A percentile compares a stretch with the other conserved stretches of the same genome.
These are phyloP conservation scores for Chiridota heheva DNA, from an alignment of 35 echinoderm and acorn worm species.

Conservation along the genomic window DNA sequence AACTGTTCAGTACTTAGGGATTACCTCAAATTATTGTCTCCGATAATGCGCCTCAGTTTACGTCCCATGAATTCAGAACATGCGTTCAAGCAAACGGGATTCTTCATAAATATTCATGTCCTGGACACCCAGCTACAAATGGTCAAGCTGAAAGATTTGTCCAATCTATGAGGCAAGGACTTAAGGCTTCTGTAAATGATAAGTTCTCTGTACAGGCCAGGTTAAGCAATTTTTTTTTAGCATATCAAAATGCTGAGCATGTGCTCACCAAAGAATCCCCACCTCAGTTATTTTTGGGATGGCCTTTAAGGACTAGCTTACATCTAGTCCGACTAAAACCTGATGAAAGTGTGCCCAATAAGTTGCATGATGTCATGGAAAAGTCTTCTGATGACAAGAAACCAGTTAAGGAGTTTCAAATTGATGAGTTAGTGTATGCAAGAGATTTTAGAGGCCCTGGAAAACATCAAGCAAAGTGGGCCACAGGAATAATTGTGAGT, in stretches of 20 bases:
- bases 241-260: conserved; percentile 27
- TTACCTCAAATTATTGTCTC: conserved; percentile 58
- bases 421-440: conserved; percentile 11
- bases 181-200: too few relatives aligned
- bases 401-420: conserved; percentile 3
- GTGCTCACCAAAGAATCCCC: conserved; percentile 6
- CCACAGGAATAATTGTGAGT: not conserved
- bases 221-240: conserved; percentile 23
- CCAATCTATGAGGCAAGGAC: conserved; percentile 38
- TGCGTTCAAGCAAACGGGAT: conserved; percentile 57
- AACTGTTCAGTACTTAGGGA: conserved; percentile 39
- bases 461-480: not conserved
- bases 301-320: conserved; percentile 18
- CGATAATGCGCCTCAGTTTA: conserved; percentile 63
- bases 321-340: too few relatives aligned
- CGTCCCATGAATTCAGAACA: conserved; percentile 44
- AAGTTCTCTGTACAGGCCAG: conserved; percentile 5
- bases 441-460: not conserved
- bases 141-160: conserved; percentile 53
- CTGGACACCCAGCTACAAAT: conserved; percentile 41
- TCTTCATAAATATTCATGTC: conserved; percentile 10
- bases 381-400: not conserved
- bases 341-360: not conserved
- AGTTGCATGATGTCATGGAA: not conserved
- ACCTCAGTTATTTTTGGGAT: conserved; percentile 17